Percentiles rank a stretch among this genome's conserved stretches.
Conservation (phyloP, 2,113 vertebrate species). For the Nesogale talazaci region DNA sequence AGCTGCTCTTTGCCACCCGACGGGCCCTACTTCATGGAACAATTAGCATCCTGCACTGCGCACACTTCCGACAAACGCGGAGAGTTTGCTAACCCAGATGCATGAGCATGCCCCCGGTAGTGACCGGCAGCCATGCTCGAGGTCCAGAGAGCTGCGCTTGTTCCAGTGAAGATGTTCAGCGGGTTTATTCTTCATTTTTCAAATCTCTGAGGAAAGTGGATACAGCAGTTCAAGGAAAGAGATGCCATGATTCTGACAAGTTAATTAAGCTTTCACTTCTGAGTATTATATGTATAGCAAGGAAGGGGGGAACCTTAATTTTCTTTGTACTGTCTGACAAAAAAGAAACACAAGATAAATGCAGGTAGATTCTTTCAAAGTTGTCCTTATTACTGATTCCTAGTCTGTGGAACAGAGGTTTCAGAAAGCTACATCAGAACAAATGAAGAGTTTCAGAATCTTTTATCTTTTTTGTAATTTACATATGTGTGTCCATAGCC, state of each 20-base stretch:
- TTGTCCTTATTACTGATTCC: conserved; percentile 87
- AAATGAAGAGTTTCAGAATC: conserved; percentile 71
- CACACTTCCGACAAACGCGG: conserved; percentile 77
- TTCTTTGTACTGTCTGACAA: conserved; percentile 89
- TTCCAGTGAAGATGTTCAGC: conserved; percentile 59
- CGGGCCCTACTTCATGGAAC: conserved; percentile 38
- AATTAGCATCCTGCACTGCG: conserved; percentile 24
- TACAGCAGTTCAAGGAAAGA: conserved; percentile 87
- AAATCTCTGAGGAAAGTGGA: conserved; percentile 86
- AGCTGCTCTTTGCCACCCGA: conserved; percentile 47
- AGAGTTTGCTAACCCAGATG: conserved; percentile 74
- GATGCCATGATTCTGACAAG: conserved; percentile 88
- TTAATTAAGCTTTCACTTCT: conserved; percentile 91
- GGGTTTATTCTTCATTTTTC: conserved; percentile 79
- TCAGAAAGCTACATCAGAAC: conserved; percentile 69
- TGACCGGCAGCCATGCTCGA: conserved; percentile 78
- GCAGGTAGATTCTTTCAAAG: conserved; percentile 87
- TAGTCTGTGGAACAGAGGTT: conserved; percentile 80
- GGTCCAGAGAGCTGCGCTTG: conserved; percentile 81
- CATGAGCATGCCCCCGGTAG: conserved; percentile 69
- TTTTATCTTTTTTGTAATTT: conserved; percentile 67
- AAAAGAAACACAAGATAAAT: conserved; percentile 85
- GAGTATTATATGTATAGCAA: conserved; percentile 88
- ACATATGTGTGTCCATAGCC: conserved; percentile 55
- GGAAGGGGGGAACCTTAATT: conserved; percentile 88